Evolutionary conservation across 2,797 vertebrate species (phyloP), one percentile per base, ranked within the genome.

Genomic region (Epinephelus malabaricus): DNA sequence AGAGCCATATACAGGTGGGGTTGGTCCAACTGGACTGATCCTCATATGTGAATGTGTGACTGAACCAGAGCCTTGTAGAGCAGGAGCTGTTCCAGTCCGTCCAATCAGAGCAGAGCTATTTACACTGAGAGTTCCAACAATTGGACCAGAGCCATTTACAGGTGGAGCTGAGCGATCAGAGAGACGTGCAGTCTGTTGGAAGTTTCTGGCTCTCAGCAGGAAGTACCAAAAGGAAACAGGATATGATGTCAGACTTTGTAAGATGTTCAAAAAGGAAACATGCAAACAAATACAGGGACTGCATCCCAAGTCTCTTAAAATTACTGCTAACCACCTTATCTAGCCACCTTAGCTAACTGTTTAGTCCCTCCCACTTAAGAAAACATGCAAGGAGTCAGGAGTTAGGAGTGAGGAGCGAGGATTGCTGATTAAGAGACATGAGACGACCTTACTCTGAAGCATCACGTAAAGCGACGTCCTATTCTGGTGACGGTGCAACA

Each of bases 241-340:
- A 90, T 69, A 75, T 80, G 71, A 84, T 55, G 66, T 71, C 69
- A 79, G n/a, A 76, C 23, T 73, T 58, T 34, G 34, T 34, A 8
- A 34, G 34, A 8, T 34, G 34, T 34, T 34, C 34, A 34, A 34
- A 34, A 34, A 34, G 34, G 79, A 88, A 92, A 90, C 91, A 90
- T 92, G 91, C 91, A 88, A 90, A 79, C 55, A 23, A 77, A 85
- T 81, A 43, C 23, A 65, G 55, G 47, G 73, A 54, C 10, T 69
- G 65, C 27, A 30, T 30, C 27, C 27, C 27, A 30, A 30, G 27
- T 30, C 27, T 30, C 27, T 30, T 30, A 30, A 30, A 30, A 6
- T 30, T 30, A 30, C 27, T 30, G 27, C 27, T 30, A 30, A 30
- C 27, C 27, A 30, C 27, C 27, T 6, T 30, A 30, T 30, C 27